Base-by-base conservation (phyloP, 2,888 invertebrate genomes). In the Lissonota sp. region DNA sequence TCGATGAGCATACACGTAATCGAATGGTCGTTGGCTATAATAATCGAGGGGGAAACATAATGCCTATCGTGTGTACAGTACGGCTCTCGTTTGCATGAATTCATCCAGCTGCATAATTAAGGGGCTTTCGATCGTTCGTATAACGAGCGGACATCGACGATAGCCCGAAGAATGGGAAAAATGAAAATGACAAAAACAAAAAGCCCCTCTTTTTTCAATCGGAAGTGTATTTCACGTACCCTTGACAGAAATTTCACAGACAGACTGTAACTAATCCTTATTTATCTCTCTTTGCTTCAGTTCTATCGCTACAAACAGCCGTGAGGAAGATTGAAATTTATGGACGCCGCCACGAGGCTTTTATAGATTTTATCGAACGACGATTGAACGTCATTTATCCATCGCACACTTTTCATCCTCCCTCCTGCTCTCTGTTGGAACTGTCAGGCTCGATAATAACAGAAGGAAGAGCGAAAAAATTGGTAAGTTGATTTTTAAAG, bases 401-500 rank as follows among this genome's bases (percentile, higher is more conserved):
- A 71, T 51, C 74, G 12, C 46, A 49, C 42, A 14, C 39, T 26
- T 26, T 26, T 3, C 26, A 26, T 3, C 26, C 26, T 26, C 26
- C 26, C 26, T 26, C 26, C 3, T 26, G 26, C 26, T 26, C 26
- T 26, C 26, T 26, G 26, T 26, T 26, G 26, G 26, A 3, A 26
- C 26, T 26, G 26, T 26, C 26, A 39, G 5, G 37, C 71, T 16
- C 4, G 62, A 42, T 16, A 63, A 16, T 12, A 44, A 16, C 42
- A 51, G 51, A 40, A 53, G 72, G 63, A 72, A 73, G 66, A 64
- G 66, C 78, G 58, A 78, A 70, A 42, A 78, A 70, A 42, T 69
- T 64, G 77, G 80, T 78, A 82, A 84, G 82, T 80, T 82, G 82
- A 84, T 84, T 79, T 26, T 26, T 3, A 78, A 73, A 44, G 51